Evolutionary conservation across 2,797 vertebrate genomes (phyloP), one percentile per base, ranked within the genome.

Genomic region (Neomorphus geoffroyi): DNA sequence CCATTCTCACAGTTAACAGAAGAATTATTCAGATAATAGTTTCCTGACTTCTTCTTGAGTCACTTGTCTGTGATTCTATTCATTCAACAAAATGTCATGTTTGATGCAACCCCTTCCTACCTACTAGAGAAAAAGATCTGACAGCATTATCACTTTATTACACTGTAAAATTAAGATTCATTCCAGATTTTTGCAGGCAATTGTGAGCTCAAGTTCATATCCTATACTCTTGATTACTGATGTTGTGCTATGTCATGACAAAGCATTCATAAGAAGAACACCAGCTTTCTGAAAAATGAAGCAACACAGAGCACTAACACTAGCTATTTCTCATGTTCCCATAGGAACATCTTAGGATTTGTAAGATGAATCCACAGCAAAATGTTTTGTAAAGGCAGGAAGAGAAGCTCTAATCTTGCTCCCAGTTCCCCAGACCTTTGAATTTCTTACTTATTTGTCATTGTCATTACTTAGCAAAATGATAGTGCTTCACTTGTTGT

Each of bases 401-500:
- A 85, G 80, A 93, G 54, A 60, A 94, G n/a, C 62, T 86, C 60
- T 65, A 74, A 70, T 89, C 30, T 84, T 65, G 51, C 90, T 86
- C 94, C 65, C 93, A 43, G 92, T 71, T 93, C 83, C 60, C 45
- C 84, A 98, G 98, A 92, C 91, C 41, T 81, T 24, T 61, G 80
- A 67, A 85, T 94, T 96, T 96, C 80, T 93, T 82, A 80, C 39
- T 9, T 92, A 87, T 92, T 95, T 95, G 93, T 94, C 93, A 78
- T 71, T 95, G 94, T 95, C 86, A 74, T 92, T 92, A 87, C 86
- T 94, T 93, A 85, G 83, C 77, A 87, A 94, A 96, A 85, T 92
- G 86, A 88, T 90, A 88, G 53, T 0, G 1, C 78, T 84, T 57
- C 66, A 50, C 71, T 94, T 85, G 94, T 96, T 94, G 95, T 92